Percentiles rank a stretch among this genome's conserved stretches.
Conservation (phyloP, 35 echinoderm and acorn worm species). For the Patiria miniata region DNA sequence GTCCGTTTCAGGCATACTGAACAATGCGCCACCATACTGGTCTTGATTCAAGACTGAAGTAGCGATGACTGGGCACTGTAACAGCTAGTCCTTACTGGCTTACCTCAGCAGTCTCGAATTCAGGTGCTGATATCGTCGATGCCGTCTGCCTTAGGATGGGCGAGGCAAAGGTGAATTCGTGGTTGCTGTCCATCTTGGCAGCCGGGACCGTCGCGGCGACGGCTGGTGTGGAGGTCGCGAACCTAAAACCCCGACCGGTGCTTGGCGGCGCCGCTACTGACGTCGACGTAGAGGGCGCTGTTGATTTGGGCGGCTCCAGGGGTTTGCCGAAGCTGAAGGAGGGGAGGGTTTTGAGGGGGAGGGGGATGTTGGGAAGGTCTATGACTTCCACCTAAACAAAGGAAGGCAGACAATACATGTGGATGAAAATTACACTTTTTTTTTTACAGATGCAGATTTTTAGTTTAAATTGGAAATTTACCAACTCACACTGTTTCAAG, state of each 20-base stretch:
- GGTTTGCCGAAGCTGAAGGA: slow-evolving; percentile 59
- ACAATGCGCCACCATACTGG: too few relatives aligned
- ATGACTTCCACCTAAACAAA: slow-evolving; percentile 63
- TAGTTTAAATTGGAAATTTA: too few relatives aligned
- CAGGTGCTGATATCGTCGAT: slow-evolving; percentile 13
- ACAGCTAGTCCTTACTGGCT: neutral
- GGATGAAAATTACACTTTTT: neutral
- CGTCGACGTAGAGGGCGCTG: slow-evolving; percentile 15
- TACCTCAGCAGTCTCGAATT: slow-evolving; percentile 41
- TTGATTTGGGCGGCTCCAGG: slow-evolving; percentile 23
- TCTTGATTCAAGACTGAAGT: too few relatives aligned
- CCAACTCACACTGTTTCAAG: too few relatives aligned
- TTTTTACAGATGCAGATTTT: neutral
- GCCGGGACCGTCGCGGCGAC: neutral
- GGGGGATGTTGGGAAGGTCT: slow-evolving; percentile 70
- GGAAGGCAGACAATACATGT: neutral
- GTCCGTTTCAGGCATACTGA: too few relatives aligned
- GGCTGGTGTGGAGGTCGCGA: slow-evolving; percentile 3
- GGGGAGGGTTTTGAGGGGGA: slow-evolving; percentile 73
- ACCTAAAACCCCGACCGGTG: neutral
- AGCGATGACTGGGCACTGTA: too few relatives aligned
- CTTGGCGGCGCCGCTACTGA: neutral
- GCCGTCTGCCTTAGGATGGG: slow-evolving; percentile 44
- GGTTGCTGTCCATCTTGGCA: neutral
- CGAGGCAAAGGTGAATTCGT: slow-evolving; percentile 53